Percentiles rank a stretch among this genome's conserved stretches.
Evolutionary conservation across 2,113 vertebrate species (phyloP).

Genomic region (Butorides virescens): DNA sequence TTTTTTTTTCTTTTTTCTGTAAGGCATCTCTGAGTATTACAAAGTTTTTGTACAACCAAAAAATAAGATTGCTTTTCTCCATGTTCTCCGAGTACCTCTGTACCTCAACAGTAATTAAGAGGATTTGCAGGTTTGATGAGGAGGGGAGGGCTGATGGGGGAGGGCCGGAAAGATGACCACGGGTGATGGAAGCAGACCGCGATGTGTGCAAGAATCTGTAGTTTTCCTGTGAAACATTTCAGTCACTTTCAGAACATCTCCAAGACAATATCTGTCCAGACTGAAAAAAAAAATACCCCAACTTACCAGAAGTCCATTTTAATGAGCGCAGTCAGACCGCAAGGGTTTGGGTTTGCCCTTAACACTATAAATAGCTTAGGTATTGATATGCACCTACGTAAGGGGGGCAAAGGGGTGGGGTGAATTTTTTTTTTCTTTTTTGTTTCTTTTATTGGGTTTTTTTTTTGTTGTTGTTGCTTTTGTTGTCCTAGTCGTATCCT

Average conservation of each 20-base stretch:
- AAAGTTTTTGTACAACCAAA: constrained; percentile 69
- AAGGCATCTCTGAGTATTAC: constrained; percentile 77
- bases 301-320: constrained; percentile 55
- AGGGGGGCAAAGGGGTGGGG: background rate
- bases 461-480: background rate
- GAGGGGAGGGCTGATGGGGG: background rate
- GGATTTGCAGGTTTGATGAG: background rate
- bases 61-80: constrained; percentile 59
- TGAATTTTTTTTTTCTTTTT: background rate
- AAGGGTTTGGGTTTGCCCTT: background rate
- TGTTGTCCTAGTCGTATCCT: background rate
- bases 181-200: constrained; percentile 38
- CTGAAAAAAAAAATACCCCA: background rate
- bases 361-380: constrained; percentile 70
- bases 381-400: constrained; percentile 47
- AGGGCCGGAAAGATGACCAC: background rate
- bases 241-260: constrained; percentile 18
- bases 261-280: constrained; percentile 24
- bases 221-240: constrained; percentile 56
- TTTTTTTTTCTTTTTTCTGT: constrained; percentile 17
- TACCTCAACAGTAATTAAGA: constrained; percentile 5
- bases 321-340: constrained; percentile 30
- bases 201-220: constrained; percentile 31
- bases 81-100: constrained; percentile 49
- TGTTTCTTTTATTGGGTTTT: background rate